Evolutionary conservation across 2,888 invertebrate species (phyloP).

Genomic region (Drosophila siamana): DNA sequence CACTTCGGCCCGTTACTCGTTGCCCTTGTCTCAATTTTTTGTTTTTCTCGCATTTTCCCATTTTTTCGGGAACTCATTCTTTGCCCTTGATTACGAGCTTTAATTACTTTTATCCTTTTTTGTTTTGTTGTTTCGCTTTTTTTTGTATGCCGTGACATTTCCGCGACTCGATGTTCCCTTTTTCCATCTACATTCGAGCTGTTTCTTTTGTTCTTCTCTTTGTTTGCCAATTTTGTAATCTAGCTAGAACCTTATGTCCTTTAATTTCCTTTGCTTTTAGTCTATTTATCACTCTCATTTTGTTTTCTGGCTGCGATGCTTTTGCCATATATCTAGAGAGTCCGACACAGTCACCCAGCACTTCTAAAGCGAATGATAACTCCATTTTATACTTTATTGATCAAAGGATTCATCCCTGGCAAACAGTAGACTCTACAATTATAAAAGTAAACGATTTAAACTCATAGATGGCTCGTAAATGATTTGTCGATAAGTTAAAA

Average conservation of each 20-base stretch:
- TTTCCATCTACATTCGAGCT: slow-evolving; percentile 2
- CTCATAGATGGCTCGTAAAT: too few species aligned
- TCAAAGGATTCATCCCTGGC: too few species aligned
- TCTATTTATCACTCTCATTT: slow-evolving; percentile 72
- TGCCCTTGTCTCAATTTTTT: slow-evolving; percentile 36
- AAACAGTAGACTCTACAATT: too few species aligned
- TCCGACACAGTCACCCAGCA: too few species aligned
- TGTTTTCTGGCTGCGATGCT: slow-evolving; percentile 3
- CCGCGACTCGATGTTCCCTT: slow-evolving; percentile 49
- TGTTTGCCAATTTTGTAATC: slow-evolving; percentile 65
- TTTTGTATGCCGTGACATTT: slow-evolving; percentile 64
- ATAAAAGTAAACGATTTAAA: too few species aligned
- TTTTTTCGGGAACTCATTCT: slow-evolving; percentile 32
- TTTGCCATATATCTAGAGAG: too few species aligned
- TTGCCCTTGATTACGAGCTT: slow-evolving; percentile 58
- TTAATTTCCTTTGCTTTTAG: slow-evolving; percentile 75
- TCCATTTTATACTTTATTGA: too few species aligned
- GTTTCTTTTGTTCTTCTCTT: slow-evolving; percentile 25
- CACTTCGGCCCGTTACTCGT: slow-evolving; percentile 17
- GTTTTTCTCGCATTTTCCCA: too few species aligned
- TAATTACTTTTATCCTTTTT: slow-evolving; percentile 76
- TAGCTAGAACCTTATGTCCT: slow-evolving; percentile 74
- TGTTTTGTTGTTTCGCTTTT: slow-evolving; percentile 37
- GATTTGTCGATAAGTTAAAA: too few species aligned
- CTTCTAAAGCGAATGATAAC: too few species aligned